phyloP scores from a whole-genome alignment of 2,797 vertebrate genomes.

The Vultur gryphus region DNA sequence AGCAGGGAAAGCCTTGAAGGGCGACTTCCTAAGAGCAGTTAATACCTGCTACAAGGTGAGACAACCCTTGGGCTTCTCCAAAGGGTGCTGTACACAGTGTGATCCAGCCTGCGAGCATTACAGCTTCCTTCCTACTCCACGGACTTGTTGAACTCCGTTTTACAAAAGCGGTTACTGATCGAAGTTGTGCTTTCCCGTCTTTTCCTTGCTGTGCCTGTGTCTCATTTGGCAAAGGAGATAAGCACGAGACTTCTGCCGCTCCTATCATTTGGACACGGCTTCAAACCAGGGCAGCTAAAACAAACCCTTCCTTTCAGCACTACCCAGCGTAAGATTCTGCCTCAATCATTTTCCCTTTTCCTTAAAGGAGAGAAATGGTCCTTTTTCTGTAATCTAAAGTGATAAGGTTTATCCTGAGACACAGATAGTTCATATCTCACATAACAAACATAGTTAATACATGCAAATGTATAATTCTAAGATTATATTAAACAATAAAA shows the following conservation, averaged over 20 bases:
- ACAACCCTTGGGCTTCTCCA: not conserved
- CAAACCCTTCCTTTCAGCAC: not conserved
- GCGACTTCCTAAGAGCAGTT: not conserved
- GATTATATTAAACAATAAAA: not conserved
- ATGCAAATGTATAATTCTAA: not conserved
- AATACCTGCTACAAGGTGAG: not conserved
- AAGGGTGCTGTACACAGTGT: not conserved
- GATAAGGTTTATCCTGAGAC: not conserved
- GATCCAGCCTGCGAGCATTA: not conserved
- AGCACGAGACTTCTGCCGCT: not conserved
- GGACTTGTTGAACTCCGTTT: not conserved
- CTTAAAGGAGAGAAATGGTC: not conserved
- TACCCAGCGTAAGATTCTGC: not conserved
- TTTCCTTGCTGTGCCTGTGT: not conserved
- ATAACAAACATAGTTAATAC: not conserved
- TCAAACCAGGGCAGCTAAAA: not conserved
- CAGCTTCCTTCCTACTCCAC: not conserved
- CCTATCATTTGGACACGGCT: not conserved
- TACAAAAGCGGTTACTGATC: accelerated
- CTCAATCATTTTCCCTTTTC: not conserved
- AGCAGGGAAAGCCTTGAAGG: not conserved
- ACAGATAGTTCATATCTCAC: not conserved
- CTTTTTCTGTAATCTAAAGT: not conserved
- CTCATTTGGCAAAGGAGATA: not conserved
- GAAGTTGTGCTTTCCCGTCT: not conserved